A percentile compares a stretch with the other conserved stretches of the same genome.
phyloP scores from a whole-genome alignment of 2,888 invertebrate genomes.

The Cantharis lateralis region DNA sequence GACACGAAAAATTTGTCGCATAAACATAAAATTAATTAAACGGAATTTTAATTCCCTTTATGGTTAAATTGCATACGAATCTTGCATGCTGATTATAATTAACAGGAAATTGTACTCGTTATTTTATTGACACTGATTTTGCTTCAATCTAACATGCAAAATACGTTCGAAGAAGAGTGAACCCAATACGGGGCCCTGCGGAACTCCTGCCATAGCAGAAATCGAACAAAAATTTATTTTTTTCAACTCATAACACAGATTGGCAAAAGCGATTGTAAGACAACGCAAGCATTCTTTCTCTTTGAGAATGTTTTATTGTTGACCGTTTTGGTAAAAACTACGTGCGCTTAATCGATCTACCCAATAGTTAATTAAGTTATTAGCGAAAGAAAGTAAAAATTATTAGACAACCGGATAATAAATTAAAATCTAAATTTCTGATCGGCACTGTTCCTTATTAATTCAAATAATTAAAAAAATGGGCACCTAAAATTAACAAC shows the following conservation, averaged over 20 bases:
- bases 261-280: not conserved
- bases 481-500: not conserved
- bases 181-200: not conserved
- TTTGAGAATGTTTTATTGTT: not conserved
- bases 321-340: not conserved
- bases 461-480: not conserved
- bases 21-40: not conserved
- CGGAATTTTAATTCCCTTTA: not conserved
- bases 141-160: not conserved
- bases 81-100: not conserved
- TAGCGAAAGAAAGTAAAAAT: not conserved
- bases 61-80: not conserved
- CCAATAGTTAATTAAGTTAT: not conserved
- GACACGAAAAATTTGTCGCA: not conserved
- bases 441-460: not conserved
- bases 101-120: not conserved
- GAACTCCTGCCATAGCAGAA: not conserved
- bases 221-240: not conserved
- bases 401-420: not conserved
- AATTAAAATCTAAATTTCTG: not conserved
- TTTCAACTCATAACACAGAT: not conserved
- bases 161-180: not conserved
- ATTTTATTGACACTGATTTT: not conserved
- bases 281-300: not conserved
- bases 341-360: not conserved